phyloP scores from a whole-genome alignment of 2,797 vertebrate genomes.

The Sebastes wilsoni region DNA sequence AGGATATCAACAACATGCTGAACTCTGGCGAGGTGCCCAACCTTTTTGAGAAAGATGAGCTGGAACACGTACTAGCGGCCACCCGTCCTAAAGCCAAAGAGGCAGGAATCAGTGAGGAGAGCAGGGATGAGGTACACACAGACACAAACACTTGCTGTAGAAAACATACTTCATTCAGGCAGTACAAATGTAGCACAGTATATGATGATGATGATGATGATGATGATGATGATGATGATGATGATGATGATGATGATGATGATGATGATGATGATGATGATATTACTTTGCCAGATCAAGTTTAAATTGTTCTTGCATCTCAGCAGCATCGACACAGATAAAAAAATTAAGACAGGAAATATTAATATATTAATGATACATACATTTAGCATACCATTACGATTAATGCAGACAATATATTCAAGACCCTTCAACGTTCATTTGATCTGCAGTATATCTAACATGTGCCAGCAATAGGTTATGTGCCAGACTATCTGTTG shows the following conservation, averaged over 20 bases:
- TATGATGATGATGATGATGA: no score
- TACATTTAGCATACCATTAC: not conserved
- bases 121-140: constrained; percentile 85
- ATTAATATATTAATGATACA: not conserved
- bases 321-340: not conserved
- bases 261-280: no score
- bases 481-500: not conserved
- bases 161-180: not conserved
- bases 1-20: constrained; percentile 90
- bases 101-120: constrained; percentile 85
- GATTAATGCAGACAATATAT: no score
- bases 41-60: constrained; percentile 89
- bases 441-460: not conserved
- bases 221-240: no score
- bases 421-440: no score
- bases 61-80: constrained; percentile 85
- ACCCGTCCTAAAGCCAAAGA: constrained; percentile 88
- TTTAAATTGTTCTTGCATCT: no score
- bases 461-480: not conserved
- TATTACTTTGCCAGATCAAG: not conserved
- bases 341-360: not conserved
- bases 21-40: constrained; percentile 89
- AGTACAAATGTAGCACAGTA: not conserved
- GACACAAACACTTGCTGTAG: not conserved
- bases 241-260: no score